These are phyloP conservation scores for Gryllus bimaculatus DNA, from an alignment of 1,140 invertebrate genomes.

Conservation along the genomic window DNA sequence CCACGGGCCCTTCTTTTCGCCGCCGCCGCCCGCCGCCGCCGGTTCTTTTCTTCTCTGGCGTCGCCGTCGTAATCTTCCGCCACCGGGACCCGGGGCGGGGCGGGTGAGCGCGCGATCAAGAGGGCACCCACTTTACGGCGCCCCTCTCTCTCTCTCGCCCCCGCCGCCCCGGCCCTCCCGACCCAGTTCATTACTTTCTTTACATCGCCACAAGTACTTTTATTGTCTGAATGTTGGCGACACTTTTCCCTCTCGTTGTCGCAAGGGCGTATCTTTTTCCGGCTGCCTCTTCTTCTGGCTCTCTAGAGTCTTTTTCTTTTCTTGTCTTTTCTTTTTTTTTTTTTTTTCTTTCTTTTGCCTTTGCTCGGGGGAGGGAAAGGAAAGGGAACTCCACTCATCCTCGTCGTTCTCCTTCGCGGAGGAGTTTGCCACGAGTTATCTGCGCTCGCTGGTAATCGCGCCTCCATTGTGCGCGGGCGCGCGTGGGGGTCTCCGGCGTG, in stretches of 20 bases:
- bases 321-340: too few species aligned
- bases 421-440: not conserved
- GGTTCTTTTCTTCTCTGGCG: not conserved
- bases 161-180: too few species aligned
- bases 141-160: too few species aligned
- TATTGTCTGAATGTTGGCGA: conserved; percentile 4
- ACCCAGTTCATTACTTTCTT: conserved; percentile 4
- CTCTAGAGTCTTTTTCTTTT: too few species aligned
- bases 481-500: too few species aligned
- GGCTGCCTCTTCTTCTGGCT: too few species aligned
- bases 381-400: not conserved
- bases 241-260: not conserved
- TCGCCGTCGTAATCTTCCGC: not conserved
- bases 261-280: not conserved
- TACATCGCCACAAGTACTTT: conserved; percentile 4
- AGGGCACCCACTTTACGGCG: too few species aligned
- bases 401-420: not conserved
- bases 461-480: not conserved
- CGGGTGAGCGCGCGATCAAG: too few species aligned
- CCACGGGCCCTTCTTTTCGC: not conserved
- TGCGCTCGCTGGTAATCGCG: not conserved
- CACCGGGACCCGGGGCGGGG: too few species aligned
- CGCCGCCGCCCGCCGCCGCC: too few species aligned
- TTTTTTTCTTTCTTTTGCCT: not conserved
- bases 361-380: not conserved